Percentiles rank a stretch among this genome's conserved stretches.
These are phyloP conservation scores for Pristionchus mayeri DNA, from an alignment of 2,888 invertebrate species.

Conservation along the genomic window DNA sequence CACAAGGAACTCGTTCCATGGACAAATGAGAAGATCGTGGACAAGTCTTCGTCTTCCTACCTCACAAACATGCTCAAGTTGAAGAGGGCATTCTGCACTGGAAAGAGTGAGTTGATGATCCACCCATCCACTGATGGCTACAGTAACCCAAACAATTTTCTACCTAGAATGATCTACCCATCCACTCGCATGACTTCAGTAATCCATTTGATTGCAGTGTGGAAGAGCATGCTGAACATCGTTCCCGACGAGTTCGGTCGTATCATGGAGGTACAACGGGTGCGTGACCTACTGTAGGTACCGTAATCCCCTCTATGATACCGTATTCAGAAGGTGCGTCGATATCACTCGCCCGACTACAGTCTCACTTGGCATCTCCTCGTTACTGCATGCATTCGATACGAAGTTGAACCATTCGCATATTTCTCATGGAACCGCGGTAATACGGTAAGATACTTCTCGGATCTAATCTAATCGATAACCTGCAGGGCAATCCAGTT, in stretches of 20 bases:
- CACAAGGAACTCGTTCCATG: not conserved
- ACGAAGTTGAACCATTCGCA: constrained; percentile 25
- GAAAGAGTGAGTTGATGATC: constrained; percentile 2
- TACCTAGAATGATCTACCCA: too few relatives aligned
- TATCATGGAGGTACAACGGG: not conserved
- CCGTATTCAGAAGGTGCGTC: constrained; percentile 4
- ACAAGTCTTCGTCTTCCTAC: not conserved
- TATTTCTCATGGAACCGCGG: constrained; percentile 27
- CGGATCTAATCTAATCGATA: not conserved
- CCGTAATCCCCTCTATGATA: not conserved
- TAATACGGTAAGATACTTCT: not conserved
- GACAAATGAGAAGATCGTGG: not conserved
- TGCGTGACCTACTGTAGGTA: not conserved
- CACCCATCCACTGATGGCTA: too few relatives aligned
- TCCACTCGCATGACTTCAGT: too few relatives aligned
- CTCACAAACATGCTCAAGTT: constrained; percentile 25
- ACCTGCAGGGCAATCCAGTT: constrained; percentile 12
- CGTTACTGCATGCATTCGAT: constrained; percentile 8
- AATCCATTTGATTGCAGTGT: not conserved
- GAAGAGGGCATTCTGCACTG: constrained; percentile 35
- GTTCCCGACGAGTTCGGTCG: constrained; percentile 22
- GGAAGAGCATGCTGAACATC: not conserved
- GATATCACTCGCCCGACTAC: constrained; percentile 21
- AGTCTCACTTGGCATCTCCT: constrained; percentile 15
- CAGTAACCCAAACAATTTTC: too few relatives aligned